Conservation (phyloP, 1,140 invertebrate species). For the Idris sp. region DNA sequence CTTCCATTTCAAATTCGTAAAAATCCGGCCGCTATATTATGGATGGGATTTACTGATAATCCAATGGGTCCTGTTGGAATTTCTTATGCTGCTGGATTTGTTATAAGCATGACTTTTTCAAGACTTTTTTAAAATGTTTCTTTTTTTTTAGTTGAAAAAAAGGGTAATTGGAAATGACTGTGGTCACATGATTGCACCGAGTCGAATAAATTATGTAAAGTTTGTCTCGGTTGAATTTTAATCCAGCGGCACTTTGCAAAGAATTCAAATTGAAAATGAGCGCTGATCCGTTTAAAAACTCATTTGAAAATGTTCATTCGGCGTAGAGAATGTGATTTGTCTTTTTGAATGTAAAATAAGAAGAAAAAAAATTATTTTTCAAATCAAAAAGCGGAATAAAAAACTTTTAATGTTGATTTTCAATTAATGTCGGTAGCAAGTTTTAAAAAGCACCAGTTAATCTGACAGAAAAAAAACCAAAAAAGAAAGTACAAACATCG, state of each 20-base stretch:
- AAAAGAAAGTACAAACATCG: slow-evolving; percentile 3
- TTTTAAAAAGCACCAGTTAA: background rate
- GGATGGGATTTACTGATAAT: slow-evolving; percentile 54
- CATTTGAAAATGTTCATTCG: slow-evolving; percentile 24
- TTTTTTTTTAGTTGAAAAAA: no score
- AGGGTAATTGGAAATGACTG: no score
- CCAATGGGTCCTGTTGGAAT: slow-evolving; percentile 50
- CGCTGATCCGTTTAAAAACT: slow-evolving; percentile 25
- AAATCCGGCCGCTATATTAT: slow-evolving; percentile 56
- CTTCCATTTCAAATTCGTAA: slow-evolving; percentile 51
- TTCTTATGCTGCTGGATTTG: no score
- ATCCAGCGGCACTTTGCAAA: slow-evolving; percentile 19
- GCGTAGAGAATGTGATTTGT: slow-evolving; percentile 9
- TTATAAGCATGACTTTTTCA: no score
- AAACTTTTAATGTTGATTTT: no score
- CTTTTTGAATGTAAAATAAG: background rate
- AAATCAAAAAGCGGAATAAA: no score
- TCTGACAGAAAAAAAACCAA: background rate
- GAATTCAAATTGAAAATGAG: slow-evolving; percentile 47
- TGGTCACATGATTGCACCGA: slow-evolving; percentile 4
- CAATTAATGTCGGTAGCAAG: background rate
- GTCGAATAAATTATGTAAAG: slow-evolving; percentile 39
- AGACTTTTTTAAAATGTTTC: no score
- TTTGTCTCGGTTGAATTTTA: slow-evolving; percentile 33
- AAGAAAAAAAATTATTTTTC: background rate